Evolutionary conservation across 2,888 invertebrate species (phyloP), one percentile per base, ranked within the genome.

Genomic region (Agonum fuliginosum): DNA sequence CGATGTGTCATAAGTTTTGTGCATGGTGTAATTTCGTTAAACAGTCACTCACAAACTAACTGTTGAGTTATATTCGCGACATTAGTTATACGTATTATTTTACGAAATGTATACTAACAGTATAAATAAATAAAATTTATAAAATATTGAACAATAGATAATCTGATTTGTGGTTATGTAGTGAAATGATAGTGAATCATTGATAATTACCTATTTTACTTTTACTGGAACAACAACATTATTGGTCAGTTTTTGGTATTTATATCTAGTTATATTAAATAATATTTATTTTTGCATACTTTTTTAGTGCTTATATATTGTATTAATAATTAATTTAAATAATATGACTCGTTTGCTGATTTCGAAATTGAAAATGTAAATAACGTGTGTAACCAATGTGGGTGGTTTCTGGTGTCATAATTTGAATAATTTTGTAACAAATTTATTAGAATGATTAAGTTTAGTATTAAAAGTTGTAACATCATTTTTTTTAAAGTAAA

Each of bases 1-100:
- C 48, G 65, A 75, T 75, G 75, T 75, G 75, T 75, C 75, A 75
- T 67, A 67, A 48, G 65, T 54, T 67, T 65, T 48, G 37, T 75
- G 48, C 54, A 41, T 74, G 51, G 67, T 67, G 67, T 34, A 75
- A 75, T 73, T 37, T 62, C 62, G 58, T 58, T 43, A 58, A 62
- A 69, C 73, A 51, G 24, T 30, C 65, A 75, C 30, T 34, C 19
- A 71, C 54, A 72, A 22, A 54, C 37, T 54, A 72, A 72, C 72
- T 51, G 58, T 58, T 27, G 37, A 51, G 43, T 43, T 12, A 43
- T 14, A 17, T 43, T 43, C 14, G 43, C 3, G 37, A 27, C 24
- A 58, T 72, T 71, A 48, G 27, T 19, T 8, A 48, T 71, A 48
- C 20, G 48, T 27, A 27, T 48, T 24, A 12, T 72, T 34, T 72